A percentile compares a stretch with the other conserved stretches of the same genome.
Conservation (phyloP, 2,113 vertebrate species). For the Spheniscus mendiculus region DNA sequence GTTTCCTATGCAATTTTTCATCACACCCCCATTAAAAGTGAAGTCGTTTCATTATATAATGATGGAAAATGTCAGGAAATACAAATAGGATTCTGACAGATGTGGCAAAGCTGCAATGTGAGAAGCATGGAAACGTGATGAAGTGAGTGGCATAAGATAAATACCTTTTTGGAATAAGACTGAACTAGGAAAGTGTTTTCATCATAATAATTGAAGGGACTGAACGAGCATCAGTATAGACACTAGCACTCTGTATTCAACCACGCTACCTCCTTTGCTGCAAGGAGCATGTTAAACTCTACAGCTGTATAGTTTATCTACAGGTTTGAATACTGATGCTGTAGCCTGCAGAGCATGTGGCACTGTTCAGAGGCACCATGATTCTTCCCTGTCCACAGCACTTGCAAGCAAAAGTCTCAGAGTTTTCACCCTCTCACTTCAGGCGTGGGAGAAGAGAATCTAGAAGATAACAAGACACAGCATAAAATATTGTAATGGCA, state of each 20-base stretch:
- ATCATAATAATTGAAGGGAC: neutral
- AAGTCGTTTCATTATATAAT: conserved; percentile 32
- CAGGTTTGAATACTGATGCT: neutral
- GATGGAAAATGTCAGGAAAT: conserved; percentile 29
- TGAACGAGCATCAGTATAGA: neutral
- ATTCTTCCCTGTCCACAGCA: neutral
- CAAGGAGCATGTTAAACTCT: neutral
- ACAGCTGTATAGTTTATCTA: neutral
- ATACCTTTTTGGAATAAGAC: neutral
- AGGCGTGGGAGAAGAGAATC: neutral
- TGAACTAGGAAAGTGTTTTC: neutral
- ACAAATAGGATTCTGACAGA: neutral
- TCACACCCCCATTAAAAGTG: neutral
- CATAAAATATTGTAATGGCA: neutral
- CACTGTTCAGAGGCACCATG: neutral
- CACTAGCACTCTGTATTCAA: neutral
- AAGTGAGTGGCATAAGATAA: neutral
- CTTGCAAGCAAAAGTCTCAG: neutral
- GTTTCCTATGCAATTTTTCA: conserved; percentile 36
- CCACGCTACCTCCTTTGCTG: neutral
- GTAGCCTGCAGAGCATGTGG: neutral
- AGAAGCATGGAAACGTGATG: neutral
- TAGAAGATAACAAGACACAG: neutral
- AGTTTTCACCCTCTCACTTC: neutral
- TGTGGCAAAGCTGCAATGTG: neutral